phyloP scores from a whole-genome alignment of 2,113 vertebrate genomes.

The Ctenomys sociabilis region DNA sequence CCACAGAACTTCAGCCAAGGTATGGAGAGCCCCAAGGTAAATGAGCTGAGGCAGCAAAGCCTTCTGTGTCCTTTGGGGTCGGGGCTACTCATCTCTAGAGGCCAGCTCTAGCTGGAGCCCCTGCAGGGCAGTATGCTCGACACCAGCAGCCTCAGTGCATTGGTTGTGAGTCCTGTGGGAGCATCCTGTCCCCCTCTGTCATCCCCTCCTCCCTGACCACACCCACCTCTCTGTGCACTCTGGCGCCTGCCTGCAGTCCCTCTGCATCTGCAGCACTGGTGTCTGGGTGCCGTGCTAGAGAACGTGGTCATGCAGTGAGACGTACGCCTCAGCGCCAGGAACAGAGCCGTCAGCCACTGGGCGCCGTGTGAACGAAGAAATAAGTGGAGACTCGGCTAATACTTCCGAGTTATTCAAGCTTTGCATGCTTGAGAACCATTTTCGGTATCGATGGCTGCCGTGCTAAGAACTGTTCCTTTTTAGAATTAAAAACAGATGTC shows the following conservation, averaged over 20 bases:
- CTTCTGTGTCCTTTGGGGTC: no score
- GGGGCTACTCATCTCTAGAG: not conserved
- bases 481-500: not conserved
- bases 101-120: not conserved
- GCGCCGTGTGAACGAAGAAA: not conserved
- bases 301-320: not conserved
- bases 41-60: no score
- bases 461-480: not conserved
- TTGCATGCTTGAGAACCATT: not conserved
- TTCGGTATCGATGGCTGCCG: not conserved
- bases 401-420: not conserved
- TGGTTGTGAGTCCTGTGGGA: not conserved
- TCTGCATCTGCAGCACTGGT: not conserved
- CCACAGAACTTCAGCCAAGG: not conserved
- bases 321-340: accelerated
- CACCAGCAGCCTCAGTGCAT: no score
- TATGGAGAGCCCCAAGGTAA: not conserved
- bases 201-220: not conserved
- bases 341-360: not conserved
- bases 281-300: accelerated
- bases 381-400: not conserved
- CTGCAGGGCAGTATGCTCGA: not conserved
- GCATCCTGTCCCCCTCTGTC: not conserved
- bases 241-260: not conserved
- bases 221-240: not conserved